These are phyloP conservation scores for Melieria crassipennis DNA, from an alignment of 2,888 invertebrate genomes.

Conservation along the genomic window DNA sequence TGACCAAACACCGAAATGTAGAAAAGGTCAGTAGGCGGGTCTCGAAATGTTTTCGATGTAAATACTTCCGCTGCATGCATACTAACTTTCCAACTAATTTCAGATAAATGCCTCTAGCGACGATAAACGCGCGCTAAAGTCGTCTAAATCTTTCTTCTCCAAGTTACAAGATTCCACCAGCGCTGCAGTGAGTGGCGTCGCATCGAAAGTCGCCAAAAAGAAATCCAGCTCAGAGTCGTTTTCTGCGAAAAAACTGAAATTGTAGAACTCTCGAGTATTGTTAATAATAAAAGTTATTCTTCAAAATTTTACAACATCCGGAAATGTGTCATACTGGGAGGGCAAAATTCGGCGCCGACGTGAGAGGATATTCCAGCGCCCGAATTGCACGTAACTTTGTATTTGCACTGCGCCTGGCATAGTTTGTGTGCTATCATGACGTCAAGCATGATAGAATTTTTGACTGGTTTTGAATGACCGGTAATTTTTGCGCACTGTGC, in stretches of 20 bases:
- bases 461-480: neutral
- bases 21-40: conserved; percentile 66
- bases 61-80: neutral
- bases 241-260: conserved; percentile 73
- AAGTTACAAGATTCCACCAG: conserved; percentile 81
- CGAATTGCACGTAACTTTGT: neutral
- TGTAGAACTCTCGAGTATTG: conserved; percentile 63
- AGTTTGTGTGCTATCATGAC: neutral
- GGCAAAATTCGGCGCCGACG: neutral
- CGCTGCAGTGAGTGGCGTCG: conserved; percentile 54
- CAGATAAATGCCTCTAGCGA: conserved; percentile 55
- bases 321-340: neutral
- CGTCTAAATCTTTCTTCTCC: conserved; percentile 86
- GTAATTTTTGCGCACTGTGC: conserved; percentile 8
- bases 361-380: neutral
- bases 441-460: neutral
- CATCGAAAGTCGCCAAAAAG: conserved; percentile 45
- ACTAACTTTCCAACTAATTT: conserved; percentile 30
- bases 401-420: too few relatives aligned
- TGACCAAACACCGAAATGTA: conserved; percentile 74
- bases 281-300: conserved; percentile 23
- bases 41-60: neutral
- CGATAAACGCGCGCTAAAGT: conserved; percentile 70
- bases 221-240: conserved; percentile 67
- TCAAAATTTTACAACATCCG: conserved; percentile 1